Conservation (phyloP, 2,888 invertebrate genomes). For the Lepidocyrtoides sp. region DNA sequence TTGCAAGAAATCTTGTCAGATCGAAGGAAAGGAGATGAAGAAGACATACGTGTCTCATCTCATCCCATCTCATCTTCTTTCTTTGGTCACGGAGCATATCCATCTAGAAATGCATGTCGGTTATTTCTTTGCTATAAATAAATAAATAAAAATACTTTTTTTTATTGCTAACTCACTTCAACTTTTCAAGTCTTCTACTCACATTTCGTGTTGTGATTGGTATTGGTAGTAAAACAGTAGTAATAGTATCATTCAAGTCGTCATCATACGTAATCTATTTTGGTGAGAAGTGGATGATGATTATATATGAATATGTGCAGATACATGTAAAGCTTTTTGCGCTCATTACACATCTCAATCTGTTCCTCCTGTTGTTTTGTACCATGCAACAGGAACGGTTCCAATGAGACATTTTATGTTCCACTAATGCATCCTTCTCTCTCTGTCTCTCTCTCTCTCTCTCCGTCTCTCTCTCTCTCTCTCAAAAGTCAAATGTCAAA, state of each 20-base stretch:
- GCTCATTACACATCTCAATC: constrained; percentile 53
- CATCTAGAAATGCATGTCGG: constrained; percentile 72
- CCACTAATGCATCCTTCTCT: constrained; percentile 34
- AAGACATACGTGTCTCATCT: constrained; percentile 72
- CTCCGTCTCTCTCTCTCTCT: neutral
- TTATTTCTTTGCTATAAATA: constrained; percentile 59
- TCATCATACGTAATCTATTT: constrained; percentile 50
- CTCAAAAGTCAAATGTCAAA: constrained; percentile 73
- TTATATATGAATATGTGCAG: constrained; percentile 21
- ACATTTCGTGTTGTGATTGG: constrained; percentile 35
- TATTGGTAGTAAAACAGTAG: constrained; percentile 25
- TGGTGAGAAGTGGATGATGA: constrained; percentile 4
- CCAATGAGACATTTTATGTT: constrained; percentile 75
- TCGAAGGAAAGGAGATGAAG: constrained; percentile 41
- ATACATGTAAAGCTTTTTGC: constrained; percentile 10
- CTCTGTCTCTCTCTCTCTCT: constrained; percentile 8
- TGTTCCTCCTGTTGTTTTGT: constrained; percentile 64
- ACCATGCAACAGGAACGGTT: constrained; percentile 67
- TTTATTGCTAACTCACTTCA: constrained; percentile 20
- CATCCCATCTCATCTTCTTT: constrained; percentile 72
- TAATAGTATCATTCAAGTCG: constrained; percentile 13
- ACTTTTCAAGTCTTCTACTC: neutral
- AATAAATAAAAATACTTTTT: constrained; percentile 36
- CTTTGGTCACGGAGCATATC: constrained; percentile 80
- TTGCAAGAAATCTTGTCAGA: constrained; percentile 78